These are phyloP conservation scores for Villa cingulata DNA, from an alignment of 2,888 invertebrate species.

Conservation along the genomic window DNA sequence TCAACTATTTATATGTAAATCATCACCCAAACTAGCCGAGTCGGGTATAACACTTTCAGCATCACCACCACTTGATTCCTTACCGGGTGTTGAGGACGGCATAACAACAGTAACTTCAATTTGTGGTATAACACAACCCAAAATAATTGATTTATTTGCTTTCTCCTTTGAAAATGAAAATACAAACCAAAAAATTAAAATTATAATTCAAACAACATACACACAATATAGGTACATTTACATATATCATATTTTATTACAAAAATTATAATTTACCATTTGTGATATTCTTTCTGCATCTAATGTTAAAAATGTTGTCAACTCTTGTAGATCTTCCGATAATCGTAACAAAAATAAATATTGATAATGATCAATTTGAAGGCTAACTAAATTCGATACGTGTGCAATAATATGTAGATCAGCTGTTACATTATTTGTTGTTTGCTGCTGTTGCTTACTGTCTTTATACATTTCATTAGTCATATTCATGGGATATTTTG, in stretches of 20 bases:
- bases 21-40: conserved; percentile 70
- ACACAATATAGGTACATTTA: not conserved
- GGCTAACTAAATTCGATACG: conserved; percentile 68
- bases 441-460: conserved; percentile 18
- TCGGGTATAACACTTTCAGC: conserved; percentile 75
- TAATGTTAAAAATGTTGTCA: conserved; percentile 63
- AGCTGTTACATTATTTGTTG: conserved; percentile 37
- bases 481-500: conserved; percentile 14
- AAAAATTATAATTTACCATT: conserved; percentile 34
- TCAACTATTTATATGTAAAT: conserved; percentile 48
- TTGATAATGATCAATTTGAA: conserved; percentile 90
- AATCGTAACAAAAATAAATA: conserved; percentile 75
- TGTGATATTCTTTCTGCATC: conserved; percentile 60
- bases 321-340: conserved; percentile 65
- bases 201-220: not conserved
- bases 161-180: conserved; percentile 23
- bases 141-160: conserved; percentile 41
- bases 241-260: not conserved
- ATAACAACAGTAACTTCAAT: conserved; percentile 78
- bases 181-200: not conserved
- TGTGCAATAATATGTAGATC: conserved; percentile 70
- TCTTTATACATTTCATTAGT: not conserved
- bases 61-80: conserved; percentile 73
- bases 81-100: conserved; percentile 69
- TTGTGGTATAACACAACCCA: conserved; percentile 72